Evolutionary conservation across 2,797 vertebrate genomes (phyloP).

Genomic region (Tokudaia muenninki): DNA sequence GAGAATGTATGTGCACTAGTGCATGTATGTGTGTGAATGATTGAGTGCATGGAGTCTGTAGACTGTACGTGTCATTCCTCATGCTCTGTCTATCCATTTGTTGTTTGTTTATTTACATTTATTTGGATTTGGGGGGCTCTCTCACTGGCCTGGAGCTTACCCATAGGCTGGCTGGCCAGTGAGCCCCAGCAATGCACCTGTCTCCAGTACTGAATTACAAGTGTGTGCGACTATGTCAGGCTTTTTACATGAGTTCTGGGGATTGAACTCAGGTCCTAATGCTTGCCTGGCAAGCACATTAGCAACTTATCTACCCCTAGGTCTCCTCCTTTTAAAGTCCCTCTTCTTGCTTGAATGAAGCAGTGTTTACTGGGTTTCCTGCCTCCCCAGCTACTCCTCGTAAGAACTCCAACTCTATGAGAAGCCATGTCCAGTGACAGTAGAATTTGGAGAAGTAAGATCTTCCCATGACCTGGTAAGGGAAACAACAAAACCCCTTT

Average conservation of each 20-base stretch:
- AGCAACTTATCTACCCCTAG: background rate
- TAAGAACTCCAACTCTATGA: background rate
- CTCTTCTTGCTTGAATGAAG: background rate
- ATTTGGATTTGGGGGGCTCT: background rate
- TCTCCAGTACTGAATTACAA: background rate
- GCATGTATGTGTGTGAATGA: background rate
- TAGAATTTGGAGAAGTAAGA: background rate
- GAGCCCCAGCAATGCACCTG: background rate
- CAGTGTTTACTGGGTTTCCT: background rate
- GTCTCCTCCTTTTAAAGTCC: background rate
- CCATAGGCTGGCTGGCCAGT: background rate
- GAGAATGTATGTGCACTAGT: background rate
- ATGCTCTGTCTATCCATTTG: background rate
- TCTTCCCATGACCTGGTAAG: background rate
- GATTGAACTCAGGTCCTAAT: background rate
- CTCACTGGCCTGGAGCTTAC: background rate
- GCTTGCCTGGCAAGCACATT: background rate
- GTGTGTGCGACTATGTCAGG: background rate
- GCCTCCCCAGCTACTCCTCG: background rate
- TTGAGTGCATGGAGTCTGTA: background rate
- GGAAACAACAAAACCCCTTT: background rate
- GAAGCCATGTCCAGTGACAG: background rate
- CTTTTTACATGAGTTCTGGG: background rate
- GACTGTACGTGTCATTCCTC: background rate
- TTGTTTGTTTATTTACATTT: background rate